Percentiles rank a stretch among this genome's conserved stretches.
Conservation (phyloP, 2,888 invertebrate species). For the Mayetiola destructor region DNA sequence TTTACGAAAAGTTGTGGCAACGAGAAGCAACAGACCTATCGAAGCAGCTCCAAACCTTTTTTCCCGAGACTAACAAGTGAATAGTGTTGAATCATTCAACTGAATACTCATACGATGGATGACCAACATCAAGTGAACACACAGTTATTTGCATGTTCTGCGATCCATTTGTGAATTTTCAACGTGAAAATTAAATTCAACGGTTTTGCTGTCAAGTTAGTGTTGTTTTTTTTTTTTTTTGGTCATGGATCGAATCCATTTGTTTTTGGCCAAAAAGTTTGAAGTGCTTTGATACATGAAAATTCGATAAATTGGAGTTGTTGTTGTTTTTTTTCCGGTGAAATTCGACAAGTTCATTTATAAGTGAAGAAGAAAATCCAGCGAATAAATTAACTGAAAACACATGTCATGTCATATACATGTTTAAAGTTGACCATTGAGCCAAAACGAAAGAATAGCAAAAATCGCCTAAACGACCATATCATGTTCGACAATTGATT, state of each 20-base stretch:
- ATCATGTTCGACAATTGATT: constrained; percentile 12
- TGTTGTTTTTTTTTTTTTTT: no score
- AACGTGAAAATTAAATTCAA: not conserved
- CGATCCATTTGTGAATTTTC: not conserved
- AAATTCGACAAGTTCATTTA: not conserved
- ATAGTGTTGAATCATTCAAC: not conserved
- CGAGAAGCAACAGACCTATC: constrained; percentile 3
- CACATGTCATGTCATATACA: constrained; percentile 7
- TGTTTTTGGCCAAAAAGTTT: not conserved
- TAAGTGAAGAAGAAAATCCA: not conserved
- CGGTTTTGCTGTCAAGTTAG: not conserved
- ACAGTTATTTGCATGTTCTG: not conserved
- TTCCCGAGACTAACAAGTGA: not conserved
- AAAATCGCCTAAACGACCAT: constrained; percentile 8
- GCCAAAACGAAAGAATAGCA: not conserved
- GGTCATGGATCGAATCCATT: no score
- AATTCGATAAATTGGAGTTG: not conserved
- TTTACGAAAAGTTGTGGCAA: constrained; percentile 12
- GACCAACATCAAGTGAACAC: constrained; percentile 9
- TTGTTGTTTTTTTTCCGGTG: not conserved
- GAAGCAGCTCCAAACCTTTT: not conserved
- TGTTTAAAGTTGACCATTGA: no score
- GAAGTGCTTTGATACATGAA: not conserved
- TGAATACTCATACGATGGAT: not conserved
- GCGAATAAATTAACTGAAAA: constrained; percentile 2